phyloP scores from a whole-genome alignment of 2,797 vertebrate genomes.

The Xenops minutus region DNA sequence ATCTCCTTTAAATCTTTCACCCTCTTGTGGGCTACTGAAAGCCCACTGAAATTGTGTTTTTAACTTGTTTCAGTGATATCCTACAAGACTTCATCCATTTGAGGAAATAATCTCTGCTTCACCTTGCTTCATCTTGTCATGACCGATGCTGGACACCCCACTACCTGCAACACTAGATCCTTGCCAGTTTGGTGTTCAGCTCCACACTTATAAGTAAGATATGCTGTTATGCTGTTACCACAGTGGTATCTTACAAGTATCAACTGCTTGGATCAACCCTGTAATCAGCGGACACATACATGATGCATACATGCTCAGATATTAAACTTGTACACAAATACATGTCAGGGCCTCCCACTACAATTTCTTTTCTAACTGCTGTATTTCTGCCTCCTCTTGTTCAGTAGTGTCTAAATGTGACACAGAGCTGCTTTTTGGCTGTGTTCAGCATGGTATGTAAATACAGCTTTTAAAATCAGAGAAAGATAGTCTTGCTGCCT shows the following conservation, averaged over 20 bases:
- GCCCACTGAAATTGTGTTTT: not conserved
- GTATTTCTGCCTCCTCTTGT: not conserved
- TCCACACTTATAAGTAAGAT: not conserved
- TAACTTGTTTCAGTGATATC: not conserved
- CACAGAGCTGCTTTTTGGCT: not conserved
- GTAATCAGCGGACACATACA: not conserved
- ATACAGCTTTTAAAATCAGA: not conserved
- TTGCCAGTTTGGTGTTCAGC: not conserved
- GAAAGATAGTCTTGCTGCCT: not conserved
- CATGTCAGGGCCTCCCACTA: not conserved
- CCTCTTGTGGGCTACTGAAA: not conserved
- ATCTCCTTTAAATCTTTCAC: not conserved
- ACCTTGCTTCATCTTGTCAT: not conserved
- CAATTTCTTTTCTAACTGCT: not conserved
- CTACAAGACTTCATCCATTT: not conserved
- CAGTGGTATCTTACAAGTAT: not conserved
- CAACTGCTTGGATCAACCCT: not conserved
- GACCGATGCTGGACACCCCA: not conserved
- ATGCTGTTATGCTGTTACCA: not conserved
- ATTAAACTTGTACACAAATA: not conserved
- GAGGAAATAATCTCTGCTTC: not conserved
- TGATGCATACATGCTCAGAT: not conserved
- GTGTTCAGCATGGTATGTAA: not conserved
- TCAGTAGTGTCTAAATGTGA: fast-evolving
- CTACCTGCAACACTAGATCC: not conserved